Conservation (phyloP, 2,797 vertebrate species). For the Agapornis canus region DNA sequence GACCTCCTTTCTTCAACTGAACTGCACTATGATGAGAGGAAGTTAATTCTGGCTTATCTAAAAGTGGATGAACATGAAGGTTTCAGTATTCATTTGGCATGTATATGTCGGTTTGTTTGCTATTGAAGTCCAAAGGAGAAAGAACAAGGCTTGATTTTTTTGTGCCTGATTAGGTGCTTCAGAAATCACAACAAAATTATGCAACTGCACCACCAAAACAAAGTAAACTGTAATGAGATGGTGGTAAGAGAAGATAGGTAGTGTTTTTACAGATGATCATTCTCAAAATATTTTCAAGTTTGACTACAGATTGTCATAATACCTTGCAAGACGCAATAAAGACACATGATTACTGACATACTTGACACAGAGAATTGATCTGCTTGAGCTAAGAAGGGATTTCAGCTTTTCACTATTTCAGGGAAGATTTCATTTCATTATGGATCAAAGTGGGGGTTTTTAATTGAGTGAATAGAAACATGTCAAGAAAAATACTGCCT, state of each 20-base stretch:
- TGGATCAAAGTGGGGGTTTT: fast-evolving
- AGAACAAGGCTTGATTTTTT: background rate
- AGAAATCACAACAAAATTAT: background rate
- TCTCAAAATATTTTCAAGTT: background rate
- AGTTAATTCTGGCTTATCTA: background rate
- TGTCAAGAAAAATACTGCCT: background rate
- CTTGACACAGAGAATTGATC: background rate
- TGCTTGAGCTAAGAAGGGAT: background rate
- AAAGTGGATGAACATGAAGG: background rate
- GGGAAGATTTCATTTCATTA: background rate
- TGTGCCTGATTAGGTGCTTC: background rate
- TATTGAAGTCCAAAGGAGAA: background rate
- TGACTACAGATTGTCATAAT: background rate
- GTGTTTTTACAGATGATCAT: background rate
- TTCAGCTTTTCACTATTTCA: background rate
- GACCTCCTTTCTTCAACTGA: background rate
- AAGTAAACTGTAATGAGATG: background rate
- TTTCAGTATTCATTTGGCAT: background rate
- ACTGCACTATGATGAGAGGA: background rate
- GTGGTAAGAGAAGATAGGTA: background rate
- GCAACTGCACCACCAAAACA: background rate
- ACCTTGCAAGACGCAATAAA: background rate
- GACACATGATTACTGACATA: background rate
- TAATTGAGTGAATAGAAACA: background rate
- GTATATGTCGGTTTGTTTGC: background rate